Evolutionary conservation across 2,113 vertebrate genomes (phyloP), one percentile per base, ranked within the genome.

Genomic region (Suncus etruscus): DNA sequence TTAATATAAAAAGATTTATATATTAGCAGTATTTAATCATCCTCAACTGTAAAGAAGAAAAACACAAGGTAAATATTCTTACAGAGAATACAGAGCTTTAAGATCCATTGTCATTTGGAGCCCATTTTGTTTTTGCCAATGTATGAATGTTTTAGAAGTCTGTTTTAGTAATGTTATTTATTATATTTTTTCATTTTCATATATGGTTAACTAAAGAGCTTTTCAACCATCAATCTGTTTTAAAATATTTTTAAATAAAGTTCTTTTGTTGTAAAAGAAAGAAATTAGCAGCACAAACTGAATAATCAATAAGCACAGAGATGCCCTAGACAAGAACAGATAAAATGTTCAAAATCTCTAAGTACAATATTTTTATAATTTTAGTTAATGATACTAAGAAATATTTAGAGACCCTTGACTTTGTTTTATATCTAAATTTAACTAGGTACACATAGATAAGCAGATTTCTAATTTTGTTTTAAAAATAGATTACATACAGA

Each of bases 121-220:
- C 97, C 97, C 97, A 51, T 97, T 97, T 97, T 97, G 97, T 96
- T 97, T 39, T 98, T 96, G 97, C 97, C 95, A 84, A 83, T 92
- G 96, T 97, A 88, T 98, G 97, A 95, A 97, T 97, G 96, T 98
- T 96, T 39, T 98, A 97, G 97, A 98, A 93, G 96, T 95, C 94
- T 95, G 95, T 97, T 97, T 96, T 98, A 98, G 98, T 98, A 98
- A 98, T 98, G 98, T 98, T 98, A 98, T 98, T 98, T 98, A 98
- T 98, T 98, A 98, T 98, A 98, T 98, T 97, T 98, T 97, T 96
- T 97, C 97, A 96, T 97, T 97, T 97, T 96, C 94, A 97, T 97
- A 96, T 92, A 97, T 97, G 96, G 95, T 97, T 97, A 97, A 97
- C 97, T 97, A 97, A 98, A 98, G 97, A 98, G 96, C 98, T 97